These are phyloP conservation scores for Corythornis madagascariensis DNA, from an alignment of 2,113 vertebrate genomes.

Conservation along the genomic window DNA sequence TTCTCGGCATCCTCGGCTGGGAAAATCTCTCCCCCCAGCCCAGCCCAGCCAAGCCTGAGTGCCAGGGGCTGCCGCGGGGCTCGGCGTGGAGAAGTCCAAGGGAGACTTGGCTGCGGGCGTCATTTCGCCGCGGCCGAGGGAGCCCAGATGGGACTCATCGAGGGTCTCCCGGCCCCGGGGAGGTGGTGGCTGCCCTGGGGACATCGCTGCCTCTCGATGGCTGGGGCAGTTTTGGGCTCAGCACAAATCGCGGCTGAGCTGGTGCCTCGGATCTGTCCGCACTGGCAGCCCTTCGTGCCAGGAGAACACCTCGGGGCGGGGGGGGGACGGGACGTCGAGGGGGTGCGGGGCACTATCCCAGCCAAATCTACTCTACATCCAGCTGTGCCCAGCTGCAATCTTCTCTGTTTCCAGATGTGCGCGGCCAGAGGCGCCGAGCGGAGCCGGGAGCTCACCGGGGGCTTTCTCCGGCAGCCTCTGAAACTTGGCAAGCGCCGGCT, in stretches of 20 bases:
- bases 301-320: accelerated
- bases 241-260: not conserved
- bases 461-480: not conserved
- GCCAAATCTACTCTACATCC: not conserved
- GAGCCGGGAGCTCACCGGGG: not conserved
- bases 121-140: accelerated
- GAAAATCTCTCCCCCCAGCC: not conserved
- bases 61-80: not conserved
- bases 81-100: not conserved
- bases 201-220: accelerated
- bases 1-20: accelerated
- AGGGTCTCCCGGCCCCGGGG: accelerated
- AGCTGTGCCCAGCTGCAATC: not conserved
- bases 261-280: accelerated
- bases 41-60: not conserved
- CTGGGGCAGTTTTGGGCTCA: not conserved
- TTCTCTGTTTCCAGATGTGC: not conserved
- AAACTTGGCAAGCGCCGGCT: not conserved
- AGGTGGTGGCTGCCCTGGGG: accelerated
- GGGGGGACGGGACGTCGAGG: not conserved
- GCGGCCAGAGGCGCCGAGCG: accelerated
- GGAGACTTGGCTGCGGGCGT: not conserved
- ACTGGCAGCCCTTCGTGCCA: accelerated
- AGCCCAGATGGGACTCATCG: accelerated
- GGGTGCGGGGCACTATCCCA: accelerated